Evolutionary conservation across 2,888 invertebrate genomes (phyloP).

Genomic region (Trichopria drosophilae): DNA sequence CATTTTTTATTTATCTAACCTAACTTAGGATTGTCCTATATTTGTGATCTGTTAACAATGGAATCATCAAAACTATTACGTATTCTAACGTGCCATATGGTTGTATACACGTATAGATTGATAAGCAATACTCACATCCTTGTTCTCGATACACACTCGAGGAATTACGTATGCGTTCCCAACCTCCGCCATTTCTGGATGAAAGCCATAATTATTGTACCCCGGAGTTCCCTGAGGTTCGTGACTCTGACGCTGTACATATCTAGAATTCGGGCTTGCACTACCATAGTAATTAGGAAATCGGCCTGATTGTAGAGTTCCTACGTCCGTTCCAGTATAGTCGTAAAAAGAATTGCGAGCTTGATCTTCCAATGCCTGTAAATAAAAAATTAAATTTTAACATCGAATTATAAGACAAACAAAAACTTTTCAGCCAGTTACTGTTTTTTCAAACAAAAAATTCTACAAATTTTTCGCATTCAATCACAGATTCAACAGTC

Average conservation of each 20-base stretch:
- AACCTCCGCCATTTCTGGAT: slow-evolving; percentile 52
- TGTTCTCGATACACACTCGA: slow-evolving; percentile 47
- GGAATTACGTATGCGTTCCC: slow-evolving; percentile 49
- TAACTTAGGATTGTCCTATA: too few relatives aligned
- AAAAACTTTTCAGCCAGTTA: too few relatives aligned
- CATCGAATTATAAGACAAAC: too few relatives aligned
- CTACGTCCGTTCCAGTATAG: slow-evolving; percentile 42
- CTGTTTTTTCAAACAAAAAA: too few relatives aligned
- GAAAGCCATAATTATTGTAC: slow-evolving; percentile 52
- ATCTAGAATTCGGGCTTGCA: slow-evolving; percentile 43
- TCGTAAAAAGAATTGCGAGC: slow-evolving; percentile 48
- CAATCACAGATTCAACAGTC: too few relatives aligned
- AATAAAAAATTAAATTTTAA: too few relatives aligned
- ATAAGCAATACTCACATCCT: slow-evolving; percentile 42
- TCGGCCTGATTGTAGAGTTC: slow-evolving; percentile 36
- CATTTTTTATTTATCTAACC: too few relatives aligned
- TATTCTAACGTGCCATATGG: too few relatives aligned
- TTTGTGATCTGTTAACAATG: too few relatives aligned
- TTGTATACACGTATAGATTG: too few relatives aligned
- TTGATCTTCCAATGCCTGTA: slow-evolving; percentile 38
- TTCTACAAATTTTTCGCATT: too few relatives aligned
- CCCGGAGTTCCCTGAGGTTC: slow-evolving; percentile 41
- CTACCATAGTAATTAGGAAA: slow-evolving; percentile 49
- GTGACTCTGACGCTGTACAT: slow-evolving; percentile 29
- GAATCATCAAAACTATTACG: too few relatives aligned